Conservation (phyloP, 2,113 vertebrate species). For the Neolamprologus variostigma region DNA sequence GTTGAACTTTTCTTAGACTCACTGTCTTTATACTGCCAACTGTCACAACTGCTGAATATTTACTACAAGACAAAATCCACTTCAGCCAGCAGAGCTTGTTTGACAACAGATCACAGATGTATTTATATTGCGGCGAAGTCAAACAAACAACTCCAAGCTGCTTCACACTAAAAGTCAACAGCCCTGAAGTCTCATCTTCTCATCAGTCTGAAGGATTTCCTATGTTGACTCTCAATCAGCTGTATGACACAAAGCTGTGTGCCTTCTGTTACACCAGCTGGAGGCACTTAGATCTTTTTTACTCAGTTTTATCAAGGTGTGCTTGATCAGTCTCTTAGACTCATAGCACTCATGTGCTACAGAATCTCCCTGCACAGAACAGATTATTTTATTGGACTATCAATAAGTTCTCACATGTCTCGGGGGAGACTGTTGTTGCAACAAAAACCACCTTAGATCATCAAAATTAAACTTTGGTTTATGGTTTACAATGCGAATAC, state of each 20-base stretch:
- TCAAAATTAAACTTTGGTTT: background rate
- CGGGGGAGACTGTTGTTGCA: background rate
- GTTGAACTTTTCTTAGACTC: background rate
- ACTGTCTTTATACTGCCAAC: background rate
- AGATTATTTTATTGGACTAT: background rate
- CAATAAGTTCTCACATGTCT: background rate
- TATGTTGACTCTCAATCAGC: background rate
- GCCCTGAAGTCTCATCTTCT: background rate
- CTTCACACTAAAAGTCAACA: background rate
- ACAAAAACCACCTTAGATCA: background rate
- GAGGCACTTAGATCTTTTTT: background rate
- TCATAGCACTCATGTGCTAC: background rate
- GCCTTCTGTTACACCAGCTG: background rate
- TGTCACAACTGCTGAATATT: background rate
- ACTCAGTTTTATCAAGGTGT: background rate
- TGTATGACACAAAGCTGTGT: background rate
- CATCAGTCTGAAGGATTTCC: background rate
- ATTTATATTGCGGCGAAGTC: background rate
- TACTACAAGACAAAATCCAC: background rate
- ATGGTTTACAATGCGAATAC: background rate
- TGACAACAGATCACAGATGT: background rate
- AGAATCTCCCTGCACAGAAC: background rate
- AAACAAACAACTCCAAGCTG: background rate
- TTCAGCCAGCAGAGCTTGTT: background rate
- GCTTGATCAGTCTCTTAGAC: background rate